These are phyloP conservation scores for Carassius carassius DNA, from an alignment of 2,113 vertebrate genomes.

Conservation along the genomic window DNA sequence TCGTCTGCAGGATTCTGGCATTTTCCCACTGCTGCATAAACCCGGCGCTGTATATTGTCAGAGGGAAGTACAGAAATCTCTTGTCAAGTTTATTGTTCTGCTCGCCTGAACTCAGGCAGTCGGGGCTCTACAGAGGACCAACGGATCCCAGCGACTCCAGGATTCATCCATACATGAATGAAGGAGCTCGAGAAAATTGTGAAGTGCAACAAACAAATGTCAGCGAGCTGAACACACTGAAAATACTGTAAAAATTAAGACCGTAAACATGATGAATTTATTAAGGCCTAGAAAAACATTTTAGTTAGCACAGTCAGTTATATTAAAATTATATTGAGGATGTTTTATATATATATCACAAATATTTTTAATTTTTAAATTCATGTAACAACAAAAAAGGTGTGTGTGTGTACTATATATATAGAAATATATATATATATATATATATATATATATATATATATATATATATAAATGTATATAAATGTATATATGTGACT, in stretches of 20 bases:
- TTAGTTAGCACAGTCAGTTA: not conserved
- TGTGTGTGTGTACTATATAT: not conserved
- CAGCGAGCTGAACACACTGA: constrained; percentile 19
- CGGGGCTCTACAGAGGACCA: not conserved
- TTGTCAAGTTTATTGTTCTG: constrained; percentile 57
- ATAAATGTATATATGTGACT: not conserved
- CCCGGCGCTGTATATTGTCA: constrained; percentile 74
- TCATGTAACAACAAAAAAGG: no score
- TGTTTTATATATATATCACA: not conserved
- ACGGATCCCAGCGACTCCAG: constrained; percentile 41
- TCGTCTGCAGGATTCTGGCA: constrained; percentile 68
- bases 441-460: no score
- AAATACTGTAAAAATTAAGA: not conserved
- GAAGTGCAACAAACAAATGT: not conserved
- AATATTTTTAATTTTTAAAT: not conserved
- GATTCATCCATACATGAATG: not conserved
- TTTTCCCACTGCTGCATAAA: constrained; percentile 80
- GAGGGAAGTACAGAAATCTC: constrained; percentile 66
- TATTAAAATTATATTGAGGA: not conserved
- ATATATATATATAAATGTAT: not conserved
- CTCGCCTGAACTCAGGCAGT: not conserved
- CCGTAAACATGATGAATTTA: not conserved
- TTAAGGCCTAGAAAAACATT: not conserved
- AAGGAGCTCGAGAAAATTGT: not conserved
- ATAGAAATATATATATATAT: not conserved